Base-by-base conservation (phyloP, 2,888 invertebrate species). In the Scaptomyza cyrtandrae region DNA sequence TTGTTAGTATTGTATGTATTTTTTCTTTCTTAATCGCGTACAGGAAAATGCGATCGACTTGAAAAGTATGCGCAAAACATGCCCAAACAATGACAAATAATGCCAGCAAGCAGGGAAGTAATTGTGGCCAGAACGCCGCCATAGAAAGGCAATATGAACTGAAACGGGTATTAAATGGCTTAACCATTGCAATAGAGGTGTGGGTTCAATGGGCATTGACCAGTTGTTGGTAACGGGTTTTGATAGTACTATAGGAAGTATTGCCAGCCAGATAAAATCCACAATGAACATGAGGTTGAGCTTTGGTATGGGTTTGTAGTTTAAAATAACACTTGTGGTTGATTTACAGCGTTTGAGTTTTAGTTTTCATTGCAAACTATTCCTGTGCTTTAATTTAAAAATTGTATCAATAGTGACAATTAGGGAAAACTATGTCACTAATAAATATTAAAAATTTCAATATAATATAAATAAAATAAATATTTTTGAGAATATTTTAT, bases 21-120 rank as follows among this genome's bases (percentile, higher is more conserved):
- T 43, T 41, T 16, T 39, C 11, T 33, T 19, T 49, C 33, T 37
- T 52, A 59, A 45, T 55, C 54, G 45, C 50, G 68, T 62, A 66
- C 78, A 80, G 80, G 86, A 82, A 82, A 85, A 67, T 52, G 65
- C 62, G 55, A 65, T 57, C 63, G 58, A 72, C 50, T 60, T 75
- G 61, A 75, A 70, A 78, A 71, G 72, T 72, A 72, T 77, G 71
- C 64, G 64, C 75, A 69, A 78, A 64, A 57, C 58, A 56, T 56
- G 72, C 49, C 48, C 54, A 41, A 56, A 67, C 71, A 72, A 72
- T 72, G 62, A 58, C 58, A 50, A 54, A 78, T 67, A 72, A 61
- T 75, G 64, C 59, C 43, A 53, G 49, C 63, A 63, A 39, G 41
- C 16, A 9, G 39, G 39, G 7, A 39, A 55, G 62, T 58, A 70